Evolutionary conservation across 92 coral and sea anemone genomes (phyloP).

Genomic region (Siderastrea radians): DNA sequence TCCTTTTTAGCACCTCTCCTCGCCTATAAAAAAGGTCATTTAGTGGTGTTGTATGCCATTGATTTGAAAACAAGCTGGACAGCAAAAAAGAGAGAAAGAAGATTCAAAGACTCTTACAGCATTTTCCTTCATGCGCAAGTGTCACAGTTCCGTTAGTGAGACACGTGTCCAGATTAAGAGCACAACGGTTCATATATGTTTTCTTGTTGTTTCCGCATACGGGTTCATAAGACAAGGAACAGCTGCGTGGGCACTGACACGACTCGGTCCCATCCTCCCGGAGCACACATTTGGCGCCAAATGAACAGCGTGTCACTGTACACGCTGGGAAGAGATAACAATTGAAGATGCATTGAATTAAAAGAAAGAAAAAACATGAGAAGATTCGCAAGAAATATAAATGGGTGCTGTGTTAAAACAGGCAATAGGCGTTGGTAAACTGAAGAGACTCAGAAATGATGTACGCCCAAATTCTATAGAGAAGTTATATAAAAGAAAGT

Average conservation of each 20-base stretch:
- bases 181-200: conserved; percentile 92
- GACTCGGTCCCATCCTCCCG: conserved; percentile 86
- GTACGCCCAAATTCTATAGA: too few species aligned
- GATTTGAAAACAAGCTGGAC: too few species aligned
- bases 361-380: not conserved
- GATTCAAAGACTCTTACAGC: conserved; percentile 74
- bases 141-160: conserved; percentile 59
- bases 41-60: too few species aligned
- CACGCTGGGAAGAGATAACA: conserved; percentile 67
- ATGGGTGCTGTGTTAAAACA: too few species aligned
- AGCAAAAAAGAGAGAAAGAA: not conserved
- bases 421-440: too few species aligned
- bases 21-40: too few species aligned
- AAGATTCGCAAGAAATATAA: not conserved
- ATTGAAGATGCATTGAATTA: not conserved
- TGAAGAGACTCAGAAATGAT: too few species aligned
- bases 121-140: conserved; percentile 77
- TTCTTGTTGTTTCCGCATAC: conserved; percentile 92
- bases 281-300: conserved; percentile 84
- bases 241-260: conserved; percentile 86
- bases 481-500: too few species aligned
- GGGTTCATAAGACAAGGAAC: conserved; percentile 86
- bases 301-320: conserved; percentile 66
- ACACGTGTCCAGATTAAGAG: conserved; percentile 89
- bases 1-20: too few species aligned